Evolutionary conservation across 2,888 invertebrate species (phyloP).

Genomic region (Phengaris alcon): DNA sequence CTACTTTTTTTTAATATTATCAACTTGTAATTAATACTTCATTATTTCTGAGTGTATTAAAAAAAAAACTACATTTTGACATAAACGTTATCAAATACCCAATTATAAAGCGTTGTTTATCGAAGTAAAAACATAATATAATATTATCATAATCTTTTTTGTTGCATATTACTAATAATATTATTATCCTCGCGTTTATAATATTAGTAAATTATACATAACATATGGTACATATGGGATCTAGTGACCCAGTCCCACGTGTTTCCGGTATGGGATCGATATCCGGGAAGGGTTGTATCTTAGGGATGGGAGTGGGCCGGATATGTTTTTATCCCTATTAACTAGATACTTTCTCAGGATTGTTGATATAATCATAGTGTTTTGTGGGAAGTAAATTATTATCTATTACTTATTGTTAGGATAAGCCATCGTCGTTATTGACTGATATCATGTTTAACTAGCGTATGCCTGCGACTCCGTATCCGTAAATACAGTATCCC

Average conservation of each 20-base stretch:
- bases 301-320: neutral
- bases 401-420: neutral
- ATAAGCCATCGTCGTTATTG: neutral
- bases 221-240: neutral
- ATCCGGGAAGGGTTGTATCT: slow-evolving; percentile 16
- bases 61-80: too few relatives aligned
- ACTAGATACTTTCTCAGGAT: neutral
- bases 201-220: neutral
- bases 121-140: too few relatives aligned
- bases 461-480: too few relatives aligned
- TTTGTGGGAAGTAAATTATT: slow-evolving; percentile 7
- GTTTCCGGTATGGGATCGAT: slow-evolving; percentile 2
- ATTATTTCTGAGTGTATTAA: too few relatives aligned
- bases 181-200: neutral
- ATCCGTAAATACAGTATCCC: too few relatives aligned
- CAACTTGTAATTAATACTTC: too few relatives aligned
- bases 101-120: too few relatives aligned
- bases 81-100: too few relatives aligned
- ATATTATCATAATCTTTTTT: too few relatives aligned
- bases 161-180: too few relatives aligned
- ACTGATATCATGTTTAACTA: neutral
- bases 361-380: slow-evolving; percentile 9
- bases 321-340: slow-evolving; percentile 10
- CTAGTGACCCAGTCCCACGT: slow-evolving; percentile 16
- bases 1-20: too few relatives aligned